Evolutionary conservation across 1,140 invertebrate species (phyloP).

Genomic region (Tetraneura akinire): DNA sequence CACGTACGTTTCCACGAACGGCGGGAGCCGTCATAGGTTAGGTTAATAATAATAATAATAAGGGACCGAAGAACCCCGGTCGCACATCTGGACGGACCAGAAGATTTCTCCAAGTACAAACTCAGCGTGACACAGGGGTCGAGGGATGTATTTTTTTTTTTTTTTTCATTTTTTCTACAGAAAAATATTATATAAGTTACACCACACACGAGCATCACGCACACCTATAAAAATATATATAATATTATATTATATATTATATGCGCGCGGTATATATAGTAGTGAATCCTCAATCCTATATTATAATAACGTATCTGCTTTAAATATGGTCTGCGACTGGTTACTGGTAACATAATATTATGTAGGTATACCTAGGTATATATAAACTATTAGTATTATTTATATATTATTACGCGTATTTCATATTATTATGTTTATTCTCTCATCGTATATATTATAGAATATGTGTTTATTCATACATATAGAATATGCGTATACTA

Average conservation of each 20-base stretch:
- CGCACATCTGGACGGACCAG: slow-evolving; percentile 43
- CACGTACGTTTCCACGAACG: slow-evolving; percentile 47
- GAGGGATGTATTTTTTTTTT: background rate
- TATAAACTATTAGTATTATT: too few species aligned
- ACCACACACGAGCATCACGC: background rate
- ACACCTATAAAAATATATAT: background rate
- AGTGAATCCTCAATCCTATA: background rate
- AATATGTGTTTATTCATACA: too few species aligned
- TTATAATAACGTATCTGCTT: too few species aligned
- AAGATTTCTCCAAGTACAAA: background rate
- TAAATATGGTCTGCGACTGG: too few species aligned
- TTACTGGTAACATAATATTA: too few species aligned
- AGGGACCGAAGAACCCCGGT: slow-evolving; percentile 13
- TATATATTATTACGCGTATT: too few species aligned
- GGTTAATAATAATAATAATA: slow-evolving; percentile 10
- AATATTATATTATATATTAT: background rate
- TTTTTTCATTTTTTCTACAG: background rate
- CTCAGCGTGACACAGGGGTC: background rate
- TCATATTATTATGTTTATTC: background rate
- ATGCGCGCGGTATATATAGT: too few species aligned
- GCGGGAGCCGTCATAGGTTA: background rate
- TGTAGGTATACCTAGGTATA: background rate
- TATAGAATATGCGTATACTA: too few species aligned
- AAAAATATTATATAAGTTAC: too few species aligned
- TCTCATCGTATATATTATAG: background rate